Evolutionary conservation across 2,113 vertebrate genomes (phyloP).

Genomic region (Melanocharis versteri): DNA sequence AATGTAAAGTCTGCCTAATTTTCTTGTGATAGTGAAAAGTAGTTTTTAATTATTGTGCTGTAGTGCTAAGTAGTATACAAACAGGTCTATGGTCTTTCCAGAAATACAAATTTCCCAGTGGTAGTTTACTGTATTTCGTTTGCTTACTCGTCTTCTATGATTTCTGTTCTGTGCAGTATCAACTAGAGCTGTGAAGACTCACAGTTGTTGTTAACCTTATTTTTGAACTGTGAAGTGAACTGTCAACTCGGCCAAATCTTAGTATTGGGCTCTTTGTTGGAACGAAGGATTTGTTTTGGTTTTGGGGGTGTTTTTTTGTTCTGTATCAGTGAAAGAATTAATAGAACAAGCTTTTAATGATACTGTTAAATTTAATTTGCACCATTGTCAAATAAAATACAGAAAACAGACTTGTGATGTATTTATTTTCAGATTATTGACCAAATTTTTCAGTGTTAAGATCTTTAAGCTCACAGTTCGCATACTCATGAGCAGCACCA

Average conservation of each 20-base stretch:
- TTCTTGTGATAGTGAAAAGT: not conserved
- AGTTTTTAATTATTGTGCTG: not conserved
- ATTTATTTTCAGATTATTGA: not conserved
- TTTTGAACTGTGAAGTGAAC: not conserved
- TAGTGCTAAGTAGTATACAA: not conserved
- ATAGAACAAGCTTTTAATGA: constrained; percentile 34
- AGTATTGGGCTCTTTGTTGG: not conserved
- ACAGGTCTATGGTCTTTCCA: not conserved
- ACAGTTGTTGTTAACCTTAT: not conserved
- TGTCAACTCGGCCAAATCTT: not conserved
- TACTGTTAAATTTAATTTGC: constrained; percentile 1
- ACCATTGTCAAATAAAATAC: constrained; percentile 39
- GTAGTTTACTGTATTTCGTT: not conserved
- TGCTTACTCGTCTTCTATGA: not conserved
- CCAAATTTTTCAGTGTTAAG: not conserved
- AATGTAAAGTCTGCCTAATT: not conserved
- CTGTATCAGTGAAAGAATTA: constrained; percentile 13
- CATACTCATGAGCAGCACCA: not conserved
- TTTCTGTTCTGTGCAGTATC: not conserved
- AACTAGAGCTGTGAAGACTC: not conserved
- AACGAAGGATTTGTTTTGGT: not conserved
- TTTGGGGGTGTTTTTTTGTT: not conserved
- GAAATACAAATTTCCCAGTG: not conserved
- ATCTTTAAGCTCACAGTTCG: not conserved
- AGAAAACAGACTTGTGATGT: not conserved